These are phyloP conservation scores for Trogon surrucura DNA, from an alignment of 2,113 vertebrate genomes.

Conservation along the genomic window DNA sequence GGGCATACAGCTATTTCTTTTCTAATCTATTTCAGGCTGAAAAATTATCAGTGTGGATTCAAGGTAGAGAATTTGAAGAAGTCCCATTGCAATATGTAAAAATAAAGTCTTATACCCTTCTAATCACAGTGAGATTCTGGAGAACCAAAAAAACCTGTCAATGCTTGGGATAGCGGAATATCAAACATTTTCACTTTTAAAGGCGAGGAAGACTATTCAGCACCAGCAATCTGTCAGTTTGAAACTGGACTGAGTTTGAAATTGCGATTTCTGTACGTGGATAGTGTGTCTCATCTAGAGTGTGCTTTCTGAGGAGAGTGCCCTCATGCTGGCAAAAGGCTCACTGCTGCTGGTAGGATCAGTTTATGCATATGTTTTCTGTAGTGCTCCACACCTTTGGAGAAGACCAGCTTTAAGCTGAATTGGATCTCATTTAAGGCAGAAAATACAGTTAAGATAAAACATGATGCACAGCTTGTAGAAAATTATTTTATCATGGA, in stretches of 20 bases:
- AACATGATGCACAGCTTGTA: background rate
- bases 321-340: background rate
- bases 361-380: background rate
- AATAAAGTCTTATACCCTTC: background rate
- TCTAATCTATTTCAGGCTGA: background rate
- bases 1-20: background rate
- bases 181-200: background rate
- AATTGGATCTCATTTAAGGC: background rate
- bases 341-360: background rate
- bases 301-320: background rate
- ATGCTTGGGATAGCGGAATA: background rate
- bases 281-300: background rate
- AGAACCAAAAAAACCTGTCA: background rate
- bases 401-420: background rate
- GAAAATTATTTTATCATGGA: background rate
- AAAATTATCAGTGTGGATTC: background rate
- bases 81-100: background rate
- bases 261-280: background rate
- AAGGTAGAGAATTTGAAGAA: background rate
- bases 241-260: background rate
- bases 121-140: background rate
- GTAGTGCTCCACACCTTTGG: background rate
- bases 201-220: background rate
- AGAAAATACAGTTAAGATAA: slow-evolving; percentile 31
- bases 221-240: background rate